Conservation (phyloP, 2,888 invertebrate species). For the Myopa testacea region DNA sequence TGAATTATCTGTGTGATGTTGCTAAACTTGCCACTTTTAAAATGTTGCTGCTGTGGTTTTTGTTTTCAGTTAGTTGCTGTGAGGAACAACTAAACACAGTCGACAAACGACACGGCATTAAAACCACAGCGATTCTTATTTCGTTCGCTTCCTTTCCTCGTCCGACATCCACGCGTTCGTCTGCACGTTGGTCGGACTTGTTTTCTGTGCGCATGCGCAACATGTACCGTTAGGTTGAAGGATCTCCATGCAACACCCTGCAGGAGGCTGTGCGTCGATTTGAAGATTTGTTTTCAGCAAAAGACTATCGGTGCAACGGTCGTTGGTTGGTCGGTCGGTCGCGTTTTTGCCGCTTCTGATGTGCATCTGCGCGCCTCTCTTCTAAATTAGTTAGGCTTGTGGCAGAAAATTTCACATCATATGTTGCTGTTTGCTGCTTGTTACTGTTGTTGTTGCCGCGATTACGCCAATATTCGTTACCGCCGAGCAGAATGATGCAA, state of each 20-base stretch:
- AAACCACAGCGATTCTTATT: too few species aligned
- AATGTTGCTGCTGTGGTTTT: too few species aligned
- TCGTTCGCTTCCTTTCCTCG: too few species aligned
- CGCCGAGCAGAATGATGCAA: not conserved
- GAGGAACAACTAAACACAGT: too few species aligned
- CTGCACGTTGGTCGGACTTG: too few species aligned
- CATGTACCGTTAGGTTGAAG: conserved; percentile 40
- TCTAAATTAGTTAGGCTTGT: conserved; percentile 35
- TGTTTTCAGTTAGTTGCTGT: too few species aligned
- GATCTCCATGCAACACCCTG: conserved; percentile 23
- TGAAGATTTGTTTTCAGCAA: not conserved
- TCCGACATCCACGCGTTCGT: too few species aligned
- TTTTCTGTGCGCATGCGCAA: conserved; percentile 35
- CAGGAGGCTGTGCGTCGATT: not conserved
- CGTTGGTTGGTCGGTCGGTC: not conserved
- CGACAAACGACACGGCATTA: too few species aligned
- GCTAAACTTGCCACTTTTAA: too few species aligned
- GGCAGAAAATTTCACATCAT: conserved; percentile 28
- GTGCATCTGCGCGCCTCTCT: not conserved
- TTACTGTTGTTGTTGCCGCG: not conserved
- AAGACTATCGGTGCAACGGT: not conserved
- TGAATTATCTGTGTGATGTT: too few species aligned
- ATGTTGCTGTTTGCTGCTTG: not conserved
- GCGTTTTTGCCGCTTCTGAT: not conserved
- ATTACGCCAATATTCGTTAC: not conserved